Evolutionary conservation across 2,888 invertebrate genomes (phyloP).

Genomic region (Keiferia lycopersicella): DNA sequence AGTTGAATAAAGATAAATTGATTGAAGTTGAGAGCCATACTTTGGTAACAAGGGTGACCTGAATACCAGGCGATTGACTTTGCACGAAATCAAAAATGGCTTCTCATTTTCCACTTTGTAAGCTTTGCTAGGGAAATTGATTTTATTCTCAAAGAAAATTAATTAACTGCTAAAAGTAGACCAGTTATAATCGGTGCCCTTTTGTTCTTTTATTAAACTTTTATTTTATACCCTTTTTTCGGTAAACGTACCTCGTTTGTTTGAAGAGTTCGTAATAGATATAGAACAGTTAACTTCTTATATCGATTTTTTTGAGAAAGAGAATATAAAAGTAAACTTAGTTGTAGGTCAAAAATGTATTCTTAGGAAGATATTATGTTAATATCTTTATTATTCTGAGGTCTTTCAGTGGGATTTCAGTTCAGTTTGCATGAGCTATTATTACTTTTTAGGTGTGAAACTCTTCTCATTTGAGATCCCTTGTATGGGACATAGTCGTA

Average conservation of each 20-base stretch:
- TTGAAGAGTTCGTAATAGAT: too few species aligned
- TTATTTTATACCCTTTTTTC: not conserved
- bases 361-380: not conserved
- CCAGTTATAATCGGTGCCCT: slow-evolving; percentile 8
- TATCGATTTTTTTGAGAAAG: too few species aligned
- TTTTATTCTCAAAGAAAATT: slow-evolving; percentile 27
- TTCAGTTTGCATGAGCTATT: too few species aligned
- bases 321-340: not conserved
- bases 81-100: slow-evolving; percentile 36
- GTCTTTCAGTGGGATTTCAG: too few species aligned
- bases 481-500: not conserved
- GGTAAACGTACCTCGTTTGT: too few species aligned
- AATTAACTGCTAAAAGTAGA: slow-evolving; percentile 20
- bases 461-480: not conserved
- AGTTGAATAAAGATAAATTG: slow-evolving; percentile 46
- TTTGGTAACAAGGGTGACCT: slow-evolving; percentile 40
- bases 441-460: too few species aligned
- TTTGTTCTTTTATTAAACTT: slow-evolving; percentile 5
- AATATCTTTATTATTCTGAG: too few species aligned
- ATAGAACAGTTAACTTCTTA: too few species aligned
- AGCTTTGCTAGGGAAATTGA: slow-evolving; percentile 29
- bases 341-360: not conserved
- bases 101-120: slow-evolving; percentile 45
- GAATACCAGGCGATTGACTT: slow-evolving; percentile 48
- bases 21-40: slow-evolving; percentile 37